Evolutionary conservation across 2,888 invertebrate species (phyloP), one percentile per base, ranked within the genome.

Genomic region (Diarsia mendica): DNA sequence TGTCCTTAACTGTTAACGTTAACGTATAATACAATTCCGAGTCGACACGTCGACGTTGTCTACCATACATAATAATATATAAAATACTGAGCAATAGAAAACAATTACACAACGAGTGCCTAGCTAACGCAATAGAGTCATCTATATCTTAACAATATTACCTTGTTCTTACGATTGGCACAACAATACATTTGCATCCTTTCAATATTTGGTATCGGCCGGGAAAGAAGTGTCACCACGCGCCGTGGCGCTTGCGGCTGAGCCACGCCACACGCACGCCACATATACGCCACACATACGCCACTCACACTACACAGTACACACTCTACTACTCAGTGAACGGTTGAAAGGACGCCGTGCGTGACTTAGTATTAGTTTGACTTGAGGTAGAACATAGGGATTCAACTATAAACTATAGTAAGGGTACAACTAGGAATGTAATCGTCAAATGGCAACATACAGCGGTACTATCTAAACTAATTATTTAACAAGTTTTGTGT

Each of bases 41-140:
- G 93, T 94, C 91, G 92, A 90, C 93, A 92, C 93, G 84, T 90
- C 85, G 85, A 88, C 84, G 66, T 92, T 92, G 91, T 93, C 94
- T 92, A 93, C 91, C 80, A 91, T 88, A 87, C 77, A 81, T 85
- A 81, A 81, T 85, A 81, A 82, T 92, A 91, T 93, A 95, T 95
- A 95, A 95, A 96, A 96, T 96, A 96, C 95, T 96, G 96, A 96
- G 96, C 95, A 96, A 96, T 96, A 95, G 91, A 95, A 95, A 96
- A 96, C 95, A 95, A 94, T 94, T 93, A 94, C 90, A 94, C 93
- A 93, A 93, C 93, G 92, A 92, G 91, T 93, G 92, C 90, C 92
- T 93, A 94, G 92, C 93, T 94, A 95, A 95, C 94, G 91, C 92
- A 92, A 93, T 94, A 94, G 91, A 93, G 92, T 94, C 92, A 93